These are phyloP conservation scores for Etheostoma nigrum DNA, from an alignment of 2,797 vertebrate genomes.

Conservation along the genomic window DNA sequence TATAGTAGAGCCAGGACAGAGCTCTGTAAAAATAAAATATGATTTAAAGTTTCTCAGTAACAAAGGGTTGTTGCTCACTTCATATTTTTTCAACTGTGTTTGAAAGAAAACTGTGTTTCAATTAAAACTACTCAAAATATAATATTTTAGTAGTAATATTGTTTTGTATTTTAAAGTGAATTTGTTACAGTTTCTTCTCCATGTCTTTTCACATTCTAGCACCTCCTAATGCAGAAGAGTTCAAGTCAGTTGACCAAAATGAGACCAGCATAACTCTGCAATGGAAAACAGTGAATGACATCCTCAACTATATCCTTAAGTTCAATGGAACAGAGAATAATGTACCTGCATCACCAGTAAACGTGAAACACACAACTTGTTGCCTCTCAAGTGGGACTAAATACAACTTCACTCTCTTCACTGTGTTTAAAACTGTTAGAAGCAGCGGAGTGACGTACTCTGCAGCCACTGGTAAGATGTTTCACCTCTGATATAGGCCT, in stretches of 20 bases:
- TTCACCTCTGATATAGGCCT: accelerated
- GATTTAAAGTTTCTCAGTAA: too few relatives aligned
- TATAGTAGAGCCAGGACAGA: too few relatives aligned
- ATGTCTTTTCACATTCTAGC: background rate
- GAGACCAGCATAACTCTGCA: background rate
- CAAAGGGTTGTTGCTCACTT: too few relatives aligned
- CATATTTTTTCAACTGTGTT: too few relatives aligned
- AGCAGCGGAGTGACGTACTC: conserved; percentile 34
- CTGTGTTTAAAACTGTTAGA: background rate
- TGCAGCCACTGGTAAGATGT: background rate
- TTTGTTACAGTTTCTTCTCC: background rate
- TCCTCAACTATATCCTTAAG: conserved; percentile 34
- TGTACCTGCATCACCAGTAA: background rate
- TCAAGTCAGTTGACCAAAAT: background rate
- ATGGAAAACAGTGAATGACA: conserved; percentile 33
- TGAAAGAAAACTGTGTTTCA: too few relatives aligned
- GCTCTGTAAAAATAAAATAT: too few relatives aligned
- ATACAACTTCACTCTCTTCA: conserved; percentile 47
- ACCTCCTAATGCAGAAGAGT: background rate
- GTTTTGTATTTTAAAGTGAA: too few relatives aligned
- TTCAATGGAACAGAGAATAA: background rate
- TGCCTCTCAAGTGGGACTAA: conserved; percentile 1
- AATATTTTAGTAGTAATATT: too few relatives aligned
- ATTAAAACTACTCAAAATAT: too few relatives aligned
- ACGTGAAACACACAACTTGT: accelerated